These are phyloP conservation scores for Drosophila tripunctata DNA, from an alignment of 2,888 invertebrate genomes.

Conservation along the genomic window DNA sequence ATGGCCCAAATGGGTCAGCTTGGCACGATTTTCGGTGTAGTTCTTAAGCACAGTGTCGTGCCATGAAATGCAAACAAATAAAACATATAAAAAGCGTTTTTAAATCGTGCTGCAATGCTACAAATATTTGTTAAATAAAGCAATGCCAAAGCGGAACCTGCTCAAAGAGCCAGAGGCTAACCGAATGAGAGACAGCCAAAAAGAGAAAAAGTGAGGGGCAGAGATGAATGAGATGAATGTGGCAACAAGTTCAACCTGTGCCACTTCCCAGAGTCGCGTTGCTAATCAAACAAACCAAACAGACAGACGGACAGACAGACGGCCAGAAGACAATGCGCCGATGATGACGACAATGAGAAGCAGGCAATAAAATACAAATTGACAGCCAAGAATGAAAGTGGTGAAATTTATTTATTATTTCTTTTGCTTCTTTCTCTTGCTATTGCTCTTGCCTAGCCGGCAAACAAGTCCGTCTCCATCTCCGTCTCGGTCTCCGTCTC, in stretches of 20 bases:
- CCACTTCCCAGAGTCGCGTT: conserved; percentile 52
- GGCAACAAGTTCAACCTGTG: conserved; percentile 38
- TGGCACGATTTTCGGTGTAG: conserved; percentile 60
- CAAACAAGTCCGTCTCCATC: conserved; percentile 18
- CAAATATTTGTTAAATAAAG: conserved; percentile 60
- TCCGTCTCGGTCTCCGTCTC: conserved; percentile 17
- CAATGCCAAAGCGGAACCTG: conserved; percentile 64
- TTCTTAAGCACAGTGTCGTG: conserved; percentile 66
- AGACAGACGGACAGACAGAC: conserved; percentile 2
- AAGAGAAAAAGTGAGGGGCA: background rate
- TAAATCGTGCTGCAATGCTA: conserved; percentile 65
- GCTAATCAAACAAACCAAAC: conserved; percentile 50
- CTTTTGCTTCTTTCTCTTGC: conserved; percentile 35
- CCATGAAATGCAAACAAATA: conserved; percentile 55
- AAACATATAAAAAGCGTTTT: conserved; percentile 50
- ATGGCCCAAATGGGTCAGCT: conserved; percentile 56
- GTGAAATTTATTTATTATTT: conserved; percentile 64
- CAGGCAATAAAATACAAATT: conserved; percentile 66
- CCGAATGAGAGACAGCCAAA: background rate
- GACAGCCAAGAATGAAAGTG: conserved; percentile 73
- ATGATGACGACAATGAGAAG: conserved; percentile 58
- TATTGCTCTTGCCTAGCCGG: conserved; percentile 21
- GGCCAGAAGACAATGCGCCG: conserved; percentile 37
- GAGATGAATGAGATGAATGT: conserved; percentile 7
- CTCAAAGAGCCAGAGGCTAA: conserved; percentile 23